Conservation (phyloP, 2,113 vertebrate genomes). For the Centropristis striata region DNA sequence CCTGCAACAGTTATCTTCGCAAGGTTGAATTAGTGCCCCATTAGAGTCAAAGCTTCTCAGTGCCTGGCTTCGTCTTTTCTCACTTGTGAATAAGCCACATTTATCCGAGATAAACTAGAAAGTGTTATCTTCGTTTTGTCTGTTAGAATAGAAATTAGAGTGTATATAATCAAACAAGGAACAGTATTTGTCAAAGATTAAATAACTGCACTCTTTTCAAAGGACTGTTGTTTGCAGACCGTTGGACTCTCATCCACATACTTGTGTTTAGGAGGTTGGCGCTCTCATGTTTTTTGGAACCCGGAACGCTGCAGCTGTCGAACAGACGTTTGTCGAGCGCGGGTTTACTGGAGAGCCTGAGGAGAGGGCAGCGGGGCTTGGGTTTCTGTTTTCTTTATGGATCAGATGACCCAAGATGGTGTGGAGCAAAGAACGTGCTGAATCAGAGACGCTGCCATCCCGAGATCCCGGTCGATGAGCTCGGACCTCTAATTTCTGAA, state of each 20-base stretch:
- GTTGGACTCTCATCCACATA: conserved; percentile 71
- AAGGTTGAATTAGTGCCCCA: conserved; percentile 14
- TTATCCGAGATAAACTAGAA: conserved; percentile 28
- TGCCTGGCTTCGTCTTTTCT: conserved; percentile 17
- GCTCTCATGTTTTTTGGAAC: conserved; percentile 62
- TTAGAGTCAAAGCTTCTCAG: conserved; percentile 12
- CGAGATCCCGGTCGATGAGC: conserved; percentile 14
- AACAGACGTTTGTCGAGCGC: conserved; percentile 69
- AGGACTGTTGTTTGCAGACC: conserved; percentile 64
- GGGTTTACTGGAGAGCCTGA: conserved; percentile 62
- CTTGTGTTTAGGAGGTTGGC: conserved; percentile 72
- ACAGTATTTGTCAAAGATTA: conserved; percentile 35
- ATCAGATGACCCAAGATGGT: conserved; percentile 74
- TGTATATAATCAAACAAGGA: conserved; percentile 35
- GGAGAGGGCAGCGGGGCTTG: conserved; percentile 61
- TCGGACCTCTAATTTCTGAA: conserved; percentile 5
- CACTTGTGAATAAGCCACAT: conserved; percentile 19
- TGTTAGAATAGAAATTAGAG: conserved; percentile 28
- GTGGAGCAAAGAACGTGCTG: conserved; percentile 45
- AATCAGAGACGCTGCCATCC: conserved; percentile 45
- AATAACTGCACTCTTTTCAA: conserved; percentile 47
- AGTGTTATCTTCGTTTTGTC: conserved; percentile 7
- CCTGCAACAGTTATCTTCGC: conserved; percentile 5
- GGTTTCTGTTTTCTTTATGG: conserved; percentile 81
- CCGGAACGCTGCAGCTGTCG: conserved; percentile 75